Percentiles rank a stretch among this genome's conserved stretches.
phyloP scores from a whole-genome alignment of 1,140 invertebrate species.

The Cotesia typhae region DNA sequence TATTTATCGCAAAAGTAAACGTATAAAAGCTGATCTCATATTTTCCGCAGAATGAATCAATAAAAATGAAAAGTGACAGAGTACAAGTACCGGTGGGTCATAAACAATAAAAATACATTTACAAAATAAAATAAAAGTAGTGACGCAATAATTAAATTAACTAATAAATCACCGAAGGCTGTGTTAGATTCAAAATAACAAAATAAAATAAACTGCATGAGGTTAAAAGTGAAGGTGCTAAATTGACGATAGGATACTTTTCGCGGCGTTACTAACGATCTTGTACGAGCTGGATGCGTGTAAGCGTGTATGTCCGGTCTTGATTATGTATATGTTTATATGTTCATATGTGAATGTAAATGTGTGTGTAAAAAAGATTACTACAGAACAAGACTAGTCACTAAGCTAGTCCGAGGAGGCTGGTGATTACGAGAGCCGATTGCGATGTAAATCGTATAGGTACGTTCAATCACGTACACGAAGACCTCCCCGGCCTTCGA shows the following conservation, averaged over 20 bases:
- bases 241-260: conserved; percentile 28
- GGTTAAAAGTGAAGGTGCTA: conserved; percentile 21
- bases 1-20: too few relatives aligned
- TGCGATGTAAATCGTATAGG: conserved; percentile 60
- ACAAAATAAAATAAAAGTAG: too few relatives aligned
- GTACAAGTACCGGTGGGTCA: too few relatives aligned
- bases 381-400: conserved; percentile 33
- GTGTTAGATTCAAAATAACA: conserved; percentile 5
- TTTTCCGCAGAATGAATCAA: too few relatives aligned
- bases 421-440: conserved; percentile 58
- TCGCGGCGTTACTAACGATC: conserved; percentile 52
- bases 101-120: too few relatives aligned
- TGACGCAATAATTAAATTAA: too few relatives aligned
- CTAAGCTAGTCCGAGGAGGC: not conserved
- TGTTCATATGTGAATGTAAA: not conserved
- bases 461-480: conserved; percentile 58
- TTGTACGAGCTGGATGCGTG: conserved; percentile 44
- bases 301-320: conserved; percentile 23
- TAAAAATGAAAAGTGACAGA: too few relatives aligned
- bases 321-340: not conserved
- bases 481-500: conserved; percentile 50
- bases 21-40: too few relatives aligned
- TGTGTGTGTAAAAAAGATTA: conserved; percentile 27
- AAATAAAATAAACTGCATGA: conserved; percentile 18
- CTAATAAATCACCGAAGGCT: too few relatives aligned